Conservation (phyloP, 2,888 invertebrate genomes). For the Aspidiotus rigidus region DNA sequence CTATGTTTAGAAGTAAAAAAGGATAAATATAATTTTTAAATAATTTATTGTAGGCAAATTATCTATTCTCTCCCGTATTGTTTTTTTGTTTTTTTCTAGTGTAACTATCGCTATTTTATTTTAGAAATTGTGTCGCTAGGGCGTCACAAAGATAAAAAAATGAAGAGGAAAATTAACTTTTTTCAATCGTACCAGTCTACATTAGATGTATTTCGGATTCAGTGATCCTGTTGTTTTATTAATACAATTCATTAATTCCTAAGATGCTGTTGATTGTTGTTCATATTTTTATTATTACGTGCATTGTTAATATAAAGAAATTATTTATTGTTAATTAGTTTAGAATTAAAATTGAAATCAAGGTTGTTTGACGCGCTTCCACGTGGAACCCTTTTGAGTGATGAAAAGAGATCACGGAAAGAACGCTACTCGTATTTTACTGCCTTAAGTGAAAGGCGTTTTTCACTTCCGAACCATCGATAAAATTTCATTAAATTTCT, state of each 20-base stretch:
- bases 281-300: conserved; percentile 28
- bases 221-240: conserved; percentile 26
- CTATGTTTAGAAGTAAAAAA: not conserved
- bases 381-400: no score
- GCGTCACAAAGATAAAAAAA: conserved; percentile 8
- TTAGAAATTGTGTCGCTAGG: conserved; percentile 22
- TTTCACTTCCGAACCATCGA: no score
- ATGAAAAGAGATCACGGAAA: no score
- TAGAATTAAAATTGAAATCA: no score
- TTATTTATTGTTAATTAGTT: no score
- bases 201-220: conserved; percentile 25
- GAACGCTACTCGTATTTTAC: no score
- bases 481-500: no score
- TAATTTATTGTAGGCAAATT: not conserved
- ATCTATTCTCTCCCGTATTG: not conserved
- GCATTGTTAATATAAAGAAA: not conserved
- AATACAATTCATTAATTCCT: conserved; percentile 28
- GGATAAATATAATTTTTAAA: not conserved
- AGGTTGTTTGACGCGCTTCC: no score
- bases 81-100: not conserved
- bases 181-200: conserved; percentile 16
- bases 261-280: conserved; percentile 33
- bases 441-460: no score
- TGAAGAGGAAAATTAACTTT: conserved; percentile 17
- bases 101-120: conserved; percentile 6